Percentiles rank a stretch among this genome's conserved stretches.
Evolutionary conservation across 2,113 vertebrate genomes (phyloP).

Genomic region (Todiramphus chloris): DNA sequence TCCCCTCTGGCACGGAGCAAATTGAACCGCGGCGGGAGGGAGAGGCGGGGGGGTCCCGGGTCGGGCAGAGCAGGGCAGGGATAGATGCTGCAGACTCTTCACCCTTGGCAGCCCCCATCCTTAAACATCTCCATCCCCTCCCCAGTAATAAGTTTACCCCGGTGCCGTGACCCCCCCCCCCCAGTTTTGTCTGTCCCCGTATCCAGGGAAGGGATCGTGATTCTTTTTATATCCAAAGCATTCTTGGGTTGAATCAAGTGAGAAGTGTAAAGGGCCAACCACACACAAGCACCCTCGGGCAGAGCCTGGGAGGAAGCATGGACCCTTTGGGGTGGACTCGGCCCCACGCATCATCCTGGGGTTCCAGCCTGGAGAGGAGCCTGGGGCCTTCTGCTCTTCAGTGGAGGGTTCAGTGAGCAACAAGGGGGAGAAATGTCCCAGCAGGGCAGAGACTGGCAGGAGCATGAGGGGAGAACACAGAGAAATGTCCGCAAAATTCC

Average conservation of each 20-base stretch:
- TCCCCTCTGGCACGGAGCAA: neutral
- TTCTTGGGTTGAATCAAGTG: rapidly evolving
- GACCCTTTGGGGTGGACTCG: rapidly evolving
- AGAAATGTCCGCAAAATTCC: neutral
- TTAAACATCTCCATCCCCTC: too few species aligned
- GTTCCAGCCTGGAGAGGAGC: neutral
- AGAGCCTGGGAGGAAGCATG: neutral
- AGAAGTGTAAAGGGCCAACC: neutral
- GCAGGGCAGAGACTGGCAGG: rapidly evolving
- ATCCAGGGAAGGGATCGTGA: neutral
- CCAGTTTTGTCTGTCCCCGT: too few species aligned
- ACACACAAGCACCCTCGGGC: rapidly evolving
- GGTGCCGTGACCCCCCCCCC: neutral
- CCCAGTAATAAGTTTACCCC: rapidly evolving
- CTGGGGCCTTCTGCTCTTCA: neutral
- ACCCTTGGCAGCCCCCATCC: neutral
- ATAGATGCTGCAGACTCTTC: neutral
- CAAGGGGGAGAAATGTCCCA: neutral
- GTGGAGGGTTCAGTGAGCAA: rapidly evolving
- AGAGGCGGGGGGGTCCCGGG: too few species aligned
- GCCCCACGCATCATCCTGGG: rapidly evolving
- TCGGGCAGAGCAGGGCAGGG: neutral
- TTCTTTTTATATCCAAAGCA: neutral
- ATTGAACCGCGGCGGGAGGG: neutral
- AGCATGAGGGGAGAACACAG: neutral